Conservation (phyloP, 2,888 invertebrate species). For the Hydrotaea cyrtoneurina region DNA sequence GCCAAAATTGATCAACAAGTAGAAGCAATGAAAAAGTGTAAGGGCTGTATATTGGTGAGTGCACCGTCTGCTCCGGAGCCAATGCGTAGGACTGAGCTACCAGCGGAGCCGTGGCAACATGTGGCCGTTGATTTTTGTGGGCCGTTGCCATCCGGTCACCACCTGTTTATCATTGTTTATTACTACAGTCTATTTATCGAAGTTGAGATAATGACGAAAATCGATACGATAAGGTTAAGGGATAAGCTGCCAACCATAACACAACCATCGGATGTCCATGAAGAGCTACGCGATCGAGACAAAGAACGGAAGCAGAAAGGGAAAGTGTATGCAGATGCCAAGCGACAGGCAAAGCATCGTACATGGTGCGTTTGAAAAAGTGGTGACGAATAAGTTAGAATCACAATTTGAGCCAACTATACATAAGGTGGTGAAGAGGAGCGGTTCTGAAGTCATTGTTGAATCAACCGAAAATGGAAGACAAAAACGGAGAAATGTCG, state of each 20-base stretch:
- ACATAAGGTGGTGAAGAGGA: too few relatives aligned
- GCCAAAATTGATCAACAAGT: too few relatives aligned
- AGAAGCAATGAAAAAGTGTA: too few relatives aligned
- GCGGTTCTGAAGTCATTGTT: too few relatives aligned
- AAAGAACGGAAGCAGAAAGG: conserved; percentile 3
- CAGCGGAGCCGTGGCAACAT: conserved; percentile 58
- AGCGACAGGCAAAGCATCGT: background rate
- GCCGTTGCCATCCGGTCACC: conserved; percentile 64
- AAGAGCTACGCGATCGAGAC: background rate
- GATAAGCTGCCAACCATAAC: background rate
- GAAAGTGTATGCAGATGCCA: background rate
- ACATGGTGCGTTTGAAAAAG: background rate
- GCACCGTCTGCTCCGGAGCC: too few relatives aligned
- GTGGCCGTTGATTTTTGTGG: conserved; percentile 71
- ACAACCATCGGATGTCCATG: background rate
- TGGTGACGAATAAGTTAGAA: background rate
- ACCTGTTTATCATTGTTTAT: conserved; percentile 49
- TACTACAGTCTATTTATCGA: conserved; percentile 51
- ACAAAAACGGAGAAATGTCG: too few relatives aligned
- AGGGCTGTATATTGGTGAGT: too few relatives aligned
- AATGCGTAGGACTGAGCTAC: too few relatives aligned
- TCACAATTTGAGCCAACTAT: background rate
- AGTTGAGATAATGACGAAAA: conserved; percentile 54
- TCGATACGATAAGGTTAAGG: background rate
- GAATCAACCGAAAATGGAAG: too few relatives aligned